These are phyloP conservation scores for Callipepla californica DNA, from an alignment of 2,113 vertebrate genomes.

Conservation along the genomic window DNA sequence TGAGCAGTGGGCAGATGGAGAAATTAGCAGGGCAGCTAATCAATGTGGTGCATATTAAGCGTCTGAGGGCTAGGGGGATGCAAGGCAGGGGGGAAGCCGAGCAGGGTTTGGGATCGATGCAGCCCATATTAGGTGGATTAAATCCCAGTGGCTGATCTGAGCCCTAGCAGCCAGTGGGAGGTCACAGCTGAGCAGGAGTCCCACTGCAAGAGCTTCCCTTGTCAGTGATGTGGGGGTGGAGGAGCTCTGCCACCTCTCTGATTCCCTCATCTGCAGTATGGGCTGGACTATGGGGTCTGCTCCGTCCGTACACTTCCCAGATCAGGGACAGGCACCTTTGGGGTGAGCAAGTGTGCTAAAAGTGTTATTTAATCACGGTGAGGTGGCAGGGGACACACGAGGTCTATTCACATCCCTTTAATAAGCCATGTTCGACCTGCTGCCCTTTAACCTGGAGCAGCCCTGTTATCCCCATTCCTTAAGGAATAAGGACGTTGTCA, in stretches of 20 bases:
- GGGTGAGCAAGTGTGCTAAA: neutral
- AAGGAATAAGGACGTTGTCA: neutral
- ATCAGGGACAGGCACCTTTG: neutral
- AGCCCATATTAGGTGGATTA: slow-evolving; percentile 53
- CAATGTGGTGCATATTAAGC: slow-evolving; percentile 53
- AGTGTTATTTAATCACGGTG: neutral
- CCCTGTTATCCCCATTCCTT: slow-evolving; percentile 27
- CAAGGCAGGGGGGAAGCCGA: neutral
- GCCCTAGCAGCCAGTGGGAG: neutral
- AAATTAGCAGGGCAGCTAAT: slow-evolving; percentile 57
- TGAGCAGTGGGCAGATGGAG: slow-evolving; percentile 33
- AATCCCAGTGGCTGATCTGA: neutral
- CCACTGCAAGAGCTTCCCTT: neutral
- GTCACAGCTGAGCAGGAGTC: neutral
- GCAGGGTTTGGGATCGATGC: neutral
- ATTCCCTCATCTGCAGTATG: neutral
- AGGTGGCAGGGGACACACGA: neutral
- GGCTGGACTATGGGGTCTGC: neutral
- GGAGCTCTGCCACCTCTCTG: neutral
- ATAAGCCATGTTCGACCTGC: neutral
- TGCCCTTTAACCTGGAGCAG: slow-evolving; percentile 61
- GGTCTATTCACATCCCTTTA: neutral
- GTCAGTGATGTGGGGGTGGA: neutral
- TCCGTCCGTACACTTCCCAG: neutral
- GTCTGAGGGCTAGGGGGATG: neutral